Evolutionary conservation across 2,888 invertebrate genomes (phyloP).

Genomic region (Achlya flavicornis): DNA sequence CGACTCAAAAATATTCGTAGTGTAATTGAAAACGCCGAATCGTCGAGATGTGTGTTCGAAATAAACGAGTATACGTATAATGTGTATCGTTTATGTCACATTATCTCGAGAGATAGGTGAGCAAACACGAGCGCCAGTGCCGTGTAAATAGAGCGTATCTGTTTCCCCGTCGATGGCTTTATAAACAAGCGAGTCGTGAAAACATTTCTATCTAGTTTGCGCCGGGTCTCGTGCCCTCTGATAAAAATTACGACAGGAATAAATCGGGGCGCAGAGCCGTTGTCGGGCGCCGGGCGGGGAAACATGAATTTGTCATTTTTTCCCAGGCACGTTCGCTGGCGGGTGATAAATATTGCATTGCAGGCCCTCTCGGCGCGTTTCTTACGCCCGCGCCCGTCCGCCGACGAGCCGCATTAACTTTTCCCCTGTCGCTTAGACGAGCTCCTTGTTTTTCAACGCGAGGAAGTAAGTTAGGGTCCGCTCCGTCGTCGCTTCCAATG

Average conservation of each 20-base stretch:
- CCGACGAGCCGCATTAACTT: conserved; percentile 64
- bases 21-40: conserved; percentile 58
- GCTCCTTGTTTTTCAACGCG: conserved; percentile 72
- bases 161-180: conserved; percentile 78
- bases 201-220: conserved; percentile 79
- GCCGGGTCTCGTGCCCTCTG: conserved; percentile 71
- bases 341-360: conserved; percentile 83
- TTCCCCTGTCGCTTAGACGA: conserved; percentile 63
- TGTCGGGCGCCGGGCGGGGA: conserved; percentile 50
- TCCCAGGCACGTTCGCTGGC: conserved; percentile 78
- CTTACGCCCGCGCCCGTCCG: conserved; percentile 43
- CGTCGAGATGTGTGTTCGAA: conserved; percentile 50
- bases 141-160: conserved; percentile 76
- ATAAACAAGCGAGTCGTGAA: conserved; percentile 80
- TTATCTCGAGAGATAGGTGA: conserved; percentile 75
- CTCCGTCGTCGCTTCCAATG: conserved; percentile 74
- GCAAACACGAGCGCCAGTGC: conserved; percentile 62
- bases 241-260: conserved; percentile 79
- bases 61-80: conserved; percentile 55
- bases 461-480: conserved; percentile 68
- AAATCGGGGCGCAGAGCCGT: conserved; percentile 62
- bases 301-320: conserved; percentile 84
- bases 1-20: conserved; percentile 31
- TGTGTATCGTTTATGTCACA: conserved; percentile 71
- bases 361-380: conserved; percentile 65